phyloP scores from a whole-genome alignment of 2,797 vertebrate genomes.

The Vipera latastei region DNA sequence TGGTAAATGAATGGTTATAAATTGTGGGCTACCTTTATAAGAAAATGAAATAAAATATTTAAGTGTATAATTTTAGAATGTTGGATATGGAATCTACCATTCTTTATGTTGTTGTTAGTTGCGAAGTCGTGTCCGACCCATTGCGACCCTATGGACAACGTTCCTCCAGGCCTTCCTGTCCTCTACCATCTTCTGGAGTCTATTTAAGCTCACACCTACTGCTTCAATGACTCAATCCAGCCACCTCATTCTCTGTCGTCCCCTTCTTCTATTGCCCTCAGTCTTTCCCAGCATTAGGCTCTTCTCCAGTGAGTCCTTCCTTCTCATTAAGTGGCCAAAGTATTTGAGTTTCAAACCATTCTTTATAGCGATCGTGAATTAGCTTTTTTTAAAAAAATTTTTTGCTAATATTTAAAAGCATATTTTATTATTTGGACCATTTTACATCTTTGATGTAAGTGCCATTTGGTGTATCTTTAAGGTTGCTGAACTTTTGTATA shows the following conservation, averaged over 20 bases:
- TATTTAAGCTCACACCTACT: too few species aligned
- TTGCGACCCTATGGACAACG: too few species aligned
- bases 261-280: too few species aligned
- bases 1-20: too few species aligned
- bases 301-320: too few species aligned
- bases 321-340: too few species aligned
- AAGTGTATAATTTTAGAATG: conserved; percentile 56
- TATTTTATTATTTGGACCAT: conserved; percentile 58
- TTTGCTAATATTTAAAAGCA: conserved; percentile 65
- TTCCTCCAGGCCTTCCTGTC: too few species aligned
- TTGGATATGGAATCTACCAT: conserved; percentile 62
- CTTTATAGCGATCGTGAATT: conserved; percentile 66
- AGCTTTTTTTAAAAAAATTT: conserved; percentile 62
- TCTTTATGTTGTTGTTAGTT: conserved; percentile 46
- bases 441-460: conserved; percentile 61
- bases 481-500: background rate
- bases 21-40: conserved; percentile 39
- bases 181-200: too few species aligned
- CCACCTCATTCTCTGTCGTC: too few species aligned
- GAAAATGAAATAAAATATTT: conserved; percentile 67
- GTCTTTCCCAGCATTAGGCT: too few species aligned
- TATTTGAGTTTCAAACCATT: conserved; percentile 42
- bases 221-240: too few species aligned
- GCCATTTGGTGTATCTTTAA: conserved; percentile 54
- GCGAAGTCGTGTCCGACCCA: too few species aligned